phyloP scores from a whole-genome alignment of 2,888 invertebrate genomes.

The Leptinotarsa peninsularis region DNA sequence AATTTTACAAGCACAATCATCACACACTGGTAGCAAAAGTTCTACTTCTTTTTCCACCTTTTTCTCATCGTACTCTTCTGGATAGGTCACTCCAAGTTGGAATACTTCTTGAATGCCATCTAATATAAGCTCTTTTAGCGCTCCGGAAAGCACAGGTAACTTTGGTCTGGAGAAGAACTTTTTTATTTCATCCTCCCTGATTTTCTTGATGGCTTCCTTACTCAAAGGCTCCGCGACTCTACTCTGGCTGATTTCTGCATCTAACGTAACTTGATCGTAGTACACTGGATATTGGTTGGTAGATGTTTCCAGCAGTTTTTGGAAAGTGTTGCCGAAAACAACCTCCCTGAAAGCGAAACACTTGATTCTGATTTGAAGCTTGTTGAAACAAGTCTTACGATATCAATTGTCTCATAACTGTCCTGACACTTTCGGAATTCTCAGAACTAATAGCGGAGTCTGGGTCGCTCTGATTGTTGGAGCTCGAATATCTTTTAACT shows the following conservation, averaged over 20 bases:
- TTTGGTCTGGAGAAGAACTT: constrained; percentile 52
- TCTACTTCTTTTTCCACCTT: constrained; percentile 39
- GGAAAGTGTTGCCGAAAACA: constrained; percentile 58
- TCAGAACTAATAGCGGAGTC: neutral
- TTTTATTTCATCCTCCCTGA: constrained; percentile 48
- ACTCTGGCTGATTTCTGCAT: constrained; percentile 26
- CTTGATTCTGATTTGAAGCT: neutral
- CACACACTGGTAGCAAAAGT: constrained; percentile 13
- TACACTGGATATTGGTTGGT: constrained; percentile 48
- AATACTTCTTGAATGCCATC: constrained; percentile 55
- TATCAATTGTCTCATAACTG: constrained; percentile 42
- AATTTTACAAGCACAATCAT: constrained; percentile 14
- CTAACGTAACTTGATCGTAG: constrained; percentile 56
- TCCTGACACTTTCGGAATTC: constrained; percentile 24
- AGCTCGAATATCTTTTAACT: constrained; percentile 20
- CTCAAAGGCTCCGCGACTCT: constrained; percentile 28
- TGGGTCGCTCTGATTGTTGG: neutral
- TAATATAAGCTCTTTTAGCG: constrained; percentile 54
- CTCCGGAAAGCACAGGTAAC: constrained; percentile 49
- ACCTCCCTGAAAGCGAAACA: constrained; percentile 60
- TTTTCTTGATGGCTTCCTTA: constrained; percentile 38
- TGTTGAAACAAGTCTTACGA: constrained; percentile 32
- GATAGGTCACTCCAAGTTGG: constrained; percentile 42
- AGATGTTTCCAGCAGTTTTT: constrained; percentile 45
- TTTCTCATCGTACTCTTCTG: constrained; percentile 28